Conservation (phyloP, 2,113 vertebrate genomes). For the Prunella himalayana region DNA sequence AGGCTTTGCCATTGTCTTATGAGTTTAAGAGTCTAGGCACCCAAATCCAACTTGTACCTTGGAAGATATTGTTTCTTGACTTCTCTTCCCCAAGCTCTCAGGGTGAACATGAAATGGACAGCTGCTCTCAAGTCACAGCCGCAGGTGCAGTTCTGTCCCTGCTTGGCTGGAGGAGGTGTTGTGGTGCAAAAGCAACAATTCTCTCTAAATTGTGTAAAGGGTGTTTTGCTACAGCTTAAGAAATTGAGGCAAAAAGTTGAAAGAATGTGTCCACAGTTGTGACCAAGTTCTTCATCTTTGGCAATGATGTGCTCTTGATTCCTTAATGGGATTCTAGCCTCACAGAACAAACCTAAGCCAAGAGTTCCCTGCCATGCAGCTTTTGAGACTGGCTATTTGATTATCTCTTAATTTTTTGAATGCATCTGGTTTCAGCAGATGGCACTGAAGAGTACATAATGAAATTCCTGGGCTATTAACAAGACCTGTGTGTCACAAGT, state of each 20-base stretch:
- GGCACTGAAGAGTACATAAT: slow-evolving; percentile 3
- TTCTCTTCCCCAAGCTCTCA: not conserved
- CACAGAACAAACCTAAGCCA: not conserved
- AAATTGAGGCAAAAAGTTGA: not conserved
- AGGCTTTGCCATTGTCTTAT: not conserved
- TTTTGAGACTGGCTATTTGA: not conserved
- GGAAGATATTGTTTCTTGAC: not conserved
- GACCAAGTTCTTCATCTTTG: not conserved
- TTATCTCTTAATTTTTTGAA: not conserved
- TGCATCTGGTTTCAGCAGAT: slow-evolving; percentile 20
- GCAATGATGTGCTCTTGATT: accelerated
- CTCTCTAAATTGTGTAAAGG: not conserved
- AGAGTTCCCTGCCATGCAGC: not conserved
- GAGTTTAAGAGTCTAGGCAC: not conserved
- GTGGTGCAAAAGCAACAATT: not conserved
- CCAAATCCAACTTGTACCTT: not conserved
- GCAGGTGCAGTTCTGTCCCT: not conserved
- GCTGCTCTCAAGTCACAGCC: not conserved
- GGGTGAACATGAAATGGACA: not conserved
- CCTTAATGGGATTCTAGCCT: not conserved
- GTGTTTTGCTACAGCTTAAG: not conserved
- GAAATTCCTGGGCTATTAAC: not conserved
- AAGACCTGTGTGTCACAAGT: not conserved
- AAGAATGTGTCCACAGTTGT: not conserved
- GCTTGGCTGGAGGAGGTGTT: not conserved